Conservation (phyloP, 1,140 invertebrate genomes). For the Parasteatoda tepidariorum region DNA sequence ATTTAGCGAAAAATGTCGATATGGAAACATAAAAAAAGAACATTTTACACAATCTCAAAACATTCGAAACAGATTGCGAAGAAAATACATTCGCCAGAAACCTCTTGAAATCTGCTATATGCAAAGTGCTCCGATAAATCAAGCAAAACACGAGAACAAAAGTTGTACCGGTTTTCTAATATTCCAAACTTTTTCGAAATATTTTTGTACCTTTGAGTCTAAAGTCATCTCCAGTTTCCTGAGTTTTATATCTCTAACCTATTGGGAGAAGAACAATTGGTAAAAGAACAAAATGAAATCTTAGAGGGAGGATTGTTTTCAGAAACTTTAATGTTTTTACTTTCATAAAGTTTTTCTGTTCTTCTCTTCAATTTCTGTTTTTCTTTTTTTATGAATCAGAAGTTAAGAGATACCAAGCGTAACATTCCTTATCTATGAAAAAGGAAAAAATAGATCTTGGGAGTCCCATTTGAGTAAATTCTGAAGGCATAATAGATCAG, state of each 20-base stretch:
- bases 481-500: too few relatives aligned
- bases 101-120: constrained; percentile 19
- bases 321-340: not conserved
- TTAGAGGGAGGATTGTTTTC: not conserved
- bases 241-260: constrained; percentile 4
- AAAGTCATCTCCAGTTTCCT: not conserved
- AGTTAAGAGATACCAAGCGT: not conserved
- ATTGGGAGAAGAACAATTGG: constrained; percentile 6
- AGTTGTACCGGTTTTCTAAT: constrained; percentile 12
- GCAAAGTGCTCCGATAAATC: constrained; percentile 8
- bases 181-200: not conserved
- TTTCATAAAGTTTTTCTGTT: not conserved
- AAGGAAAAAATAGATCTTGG: too few relatives aligned
- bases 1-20: too few relatives aligned
- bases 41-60: too few relatives aligned
- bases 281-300: not conserved
- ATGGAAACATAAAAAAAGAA: too few relatives aligned
- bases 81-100: too few relatives aligned
- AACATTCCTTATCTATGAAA: too few relatives aligned
- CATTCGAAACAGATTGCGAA: too few relatives aligned
- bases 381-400: not conserved
- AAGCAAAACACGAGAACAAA: not conserved
- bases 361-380: not conserved
- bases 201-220: not conserved
- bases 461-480: too few relatives aligned